Conservation (phyloP, 2,113 vertebrate species). For the Uria aalge region DNA sequence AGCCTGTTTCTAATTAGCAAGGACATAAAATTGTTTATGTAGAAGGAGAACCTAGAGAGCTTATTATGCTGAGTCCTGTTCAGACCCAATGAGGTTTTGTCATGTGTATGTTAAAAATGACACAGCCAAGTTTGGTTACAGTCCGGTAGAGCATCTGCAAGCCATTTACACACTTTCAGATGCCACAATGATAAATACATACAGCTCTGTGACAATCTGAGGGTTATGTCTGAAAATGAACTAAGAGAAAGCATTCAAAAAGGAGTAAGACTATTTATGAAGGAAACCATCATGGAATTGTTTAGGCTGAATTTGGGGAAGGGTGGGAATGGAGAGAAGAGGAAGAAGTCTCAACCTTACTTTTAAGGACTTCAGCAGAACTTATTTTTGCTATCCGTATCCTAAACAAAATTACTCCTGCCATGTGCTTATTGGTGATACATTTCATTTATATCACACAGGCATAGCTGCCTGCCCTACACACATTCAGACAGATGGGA, state of each 20-base stretch:
- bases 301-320: not conserved
- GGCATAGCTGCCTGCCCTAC: not conserved
- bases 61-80: not conserved
- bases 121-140: conserved; percentile 43
- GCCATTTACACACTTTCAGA: conserved; percentile 42
- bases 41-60: conserved; percentile 22
- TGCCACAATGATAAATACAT: conserved; percentile 19
- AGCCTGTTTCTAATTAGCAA: conserved; percentile 53
- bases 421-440: not conserved
- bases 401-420: not conserved
- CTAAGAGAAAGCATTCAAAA: conserved; percentile 7
- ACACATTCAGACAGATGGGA: not conserved
- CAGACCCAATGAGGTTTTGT: conserved; percentile 20
- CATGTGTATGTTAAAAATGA: conserved; percentile 29
- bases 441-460: not conserved
- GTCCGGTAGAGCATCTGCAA: conserved; percentile 46
- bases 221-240: conserved; percentile 27
- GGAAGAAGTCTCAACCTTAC: not conserved
- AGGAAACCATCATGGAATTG: not conserved
- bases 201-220: not conserved
- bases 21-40: conserved; percentile 11
- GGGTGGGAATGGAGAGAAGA: not conserved
- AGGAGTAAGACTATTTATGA: not conserved
- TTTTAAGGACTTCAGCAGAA: not conserved
- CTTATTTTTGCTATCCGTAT: not conserved